phyloP scores from a whole-genome alignment of 2,888 invertebrate species.

The Incurvaria masculella region DNA sequence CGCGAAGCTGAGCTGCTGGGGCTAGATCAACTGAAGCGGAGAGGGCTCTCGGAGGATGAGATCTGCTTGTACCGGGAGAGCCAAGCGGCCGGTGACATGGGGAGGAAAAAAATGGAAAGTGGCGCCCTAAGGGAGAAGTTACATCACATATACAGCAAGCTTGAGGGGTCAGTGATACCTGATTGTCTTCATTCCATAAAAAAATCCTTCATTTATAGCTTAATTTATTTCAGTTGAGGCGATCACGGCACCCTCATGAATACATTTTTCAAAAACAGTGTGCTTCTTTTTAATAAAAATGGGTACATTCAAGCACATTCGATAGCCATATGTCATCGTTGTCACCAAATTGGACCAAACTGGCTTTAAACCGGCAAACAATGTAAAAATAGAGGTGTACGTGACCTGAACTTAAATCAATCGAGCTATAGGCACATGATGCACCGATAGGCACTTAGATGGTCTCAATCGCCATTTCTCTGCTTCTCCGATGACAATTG shows the following conservation, averaged over 20 bases:
- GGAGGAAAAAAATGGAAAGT: conserved; percentile 33
- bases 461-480: too few species aligned
- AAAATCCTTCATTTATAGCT: not conserved
- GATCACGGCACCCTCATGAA: conserved; percentile 21
- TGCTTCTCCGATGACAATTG: too few species aligned
- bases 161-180: not conserved
- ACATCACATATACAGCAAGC: not conserved
- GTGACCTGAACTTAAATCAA: too few species aligned
- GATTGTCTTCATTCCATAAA: not conserved
- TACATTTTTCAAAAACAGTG: too few species aligned
- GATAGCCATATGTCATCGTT: too few species aligned
- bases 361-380: too few species aligned
- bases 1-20: conserved; percentile 34
- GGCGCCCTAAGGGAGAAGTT: conserved; percentile 16
- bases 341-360: too few species aligned
- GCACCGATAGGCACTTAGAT: too few species aligned
- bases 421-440: too few species aligned
- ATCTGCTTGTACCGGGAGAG: conserved; percentile 47
- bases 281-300: too few species aligned
- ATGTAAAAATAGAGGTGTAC: too few species aligned
- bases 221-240: not conserved
- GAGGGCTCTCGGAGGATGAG: conserved; percentile 46
- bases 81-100: conserved; percentile 36
- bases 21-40: conserved; percentile 43
- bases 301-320: too few species aligned